Conservation (phyloP, 1,140 invertebrate species). For the Camponotus pennsylvanicus region DNA sequence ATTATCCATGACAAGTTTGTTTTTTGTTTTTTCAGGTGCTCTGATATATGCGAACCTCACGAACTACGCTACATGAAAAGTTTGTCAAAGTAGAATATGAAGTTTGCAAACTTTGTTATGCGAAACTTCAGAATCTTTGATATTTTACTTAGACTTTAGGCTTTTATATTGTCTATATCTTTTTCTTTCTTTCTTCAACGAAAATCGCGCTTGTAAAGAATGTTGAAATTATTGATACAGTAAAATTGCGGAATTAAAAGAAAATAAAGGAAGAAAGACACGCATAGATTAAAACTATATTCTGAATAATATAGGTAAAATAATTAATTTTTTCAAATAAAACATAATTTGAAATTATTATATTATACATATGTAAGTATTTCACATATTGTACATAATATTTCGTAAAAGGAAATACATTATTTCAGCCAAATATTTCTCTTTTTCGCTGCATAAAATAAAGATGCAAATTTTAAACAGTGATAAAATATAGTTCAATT, state of each 20-base stretch:
- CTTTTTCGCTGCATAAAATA: neutral
- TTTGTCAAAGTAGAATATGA: constrained; percentile 34
- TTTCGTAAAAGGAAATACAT: neutral
- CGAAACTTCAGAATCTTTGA: constrained; percentile 38
- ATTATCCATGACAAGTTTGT: constrained; percentile 16
- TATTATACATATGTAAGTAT: too few species aligned
- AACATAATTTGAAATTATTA: neutral
- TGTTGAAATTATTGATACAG: constrained; percentile 6
- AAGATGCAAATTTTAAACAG: neutral
- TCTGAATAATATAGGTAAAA: neutral
- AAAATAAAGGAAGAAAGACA: neutral
- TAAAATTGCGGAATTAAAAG: neutral
- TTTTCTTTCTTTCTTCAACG: neutral
- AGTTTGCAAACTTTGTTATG: constrained; percentile 26
- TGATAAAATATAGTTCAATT: constrained; percentile 18
- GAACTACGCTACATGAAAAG: constrained; percentile 17
- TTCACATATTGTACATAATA: neutral
- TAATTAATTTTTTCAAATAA: neutral
- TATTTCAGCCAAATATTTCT: neutral
- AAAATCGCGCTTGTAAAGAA: neutral
- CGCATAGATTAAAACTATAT: neutral
- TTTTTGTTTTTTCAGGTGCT: neutral
- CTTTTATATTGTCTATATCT: neutral
- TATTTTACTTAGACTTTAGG: neutral
- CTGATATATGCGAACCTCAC: neutral